phyloP scores from a whole-genome alignment of 2,888 invertebrate genomes.

The Imbricaverruca yamaguchii region DNA sequence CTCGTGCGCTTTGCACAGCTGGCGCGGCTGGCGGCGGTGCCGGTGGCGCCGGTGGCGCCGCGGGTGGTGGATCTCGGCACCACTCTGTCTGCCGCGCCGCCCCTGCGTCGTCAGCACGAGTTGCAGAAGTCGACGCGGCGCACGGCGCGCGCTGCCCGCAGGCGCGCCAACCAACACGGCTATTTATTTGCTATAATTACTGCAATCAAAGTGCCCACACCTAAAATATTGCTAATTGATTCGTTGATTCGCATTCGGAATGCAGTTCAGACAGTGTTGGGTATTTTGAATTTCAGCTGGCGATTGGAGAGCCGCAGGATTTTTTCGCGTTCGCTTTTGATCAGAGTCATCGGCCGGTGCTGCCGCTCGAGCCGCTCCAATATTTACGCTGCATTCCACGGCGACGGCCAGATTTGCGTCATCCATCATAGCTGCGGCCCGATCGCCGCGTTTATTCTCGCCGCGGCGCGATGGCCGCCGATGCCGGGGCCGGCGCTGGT shows the following conservation, averaged over 20 bases:
- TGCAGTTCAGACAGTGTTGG: not conserved
- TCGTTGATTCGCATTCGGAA: conserved; percentile 16
- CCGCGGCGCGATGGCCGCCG: not conserved
- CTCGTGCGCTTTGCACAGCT: not conserved
- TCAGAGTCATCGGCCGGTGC: too few species aligned
- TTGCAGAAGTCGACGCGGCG: not conserved
- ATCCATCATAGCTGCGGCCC: not conserved
- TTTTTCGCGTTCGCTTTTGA: too few species aligned
- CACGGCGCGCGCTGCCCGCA: not conserved
- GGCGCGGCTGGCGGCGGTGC: not conserved
- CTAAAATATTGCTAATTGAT: conserved; percentile 20
- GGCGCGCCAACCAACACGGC: conserved; percentile 9
- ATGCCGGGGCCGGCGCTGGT: not conserved
- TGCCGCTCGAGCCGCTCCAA: not conserved
- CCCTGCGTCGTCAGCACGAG: not conserved
- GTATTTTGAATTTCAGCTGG: conserved; percentile 10
- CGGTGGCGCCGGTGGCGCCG: not conserved
- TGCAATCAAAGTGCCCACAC: conserved; percentile 13
- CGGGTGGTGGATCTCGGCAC: not conserved
- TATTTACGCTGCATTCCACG: conserved; percentile 12
- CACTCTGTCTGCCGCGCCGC: not conserved
- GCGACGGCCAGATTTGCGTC: not conserved
- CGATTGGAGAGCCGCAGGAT: not conserved
- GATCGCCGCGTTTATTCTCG: conserved; percentile 6
- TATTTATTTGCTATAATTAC: not conserved